A percentile compares a stretch with the other conserved stretches of the same genome.
Conservation (phyloP, 2,797 vertebrate species). For the Coracias cyanogaster region DNA sequence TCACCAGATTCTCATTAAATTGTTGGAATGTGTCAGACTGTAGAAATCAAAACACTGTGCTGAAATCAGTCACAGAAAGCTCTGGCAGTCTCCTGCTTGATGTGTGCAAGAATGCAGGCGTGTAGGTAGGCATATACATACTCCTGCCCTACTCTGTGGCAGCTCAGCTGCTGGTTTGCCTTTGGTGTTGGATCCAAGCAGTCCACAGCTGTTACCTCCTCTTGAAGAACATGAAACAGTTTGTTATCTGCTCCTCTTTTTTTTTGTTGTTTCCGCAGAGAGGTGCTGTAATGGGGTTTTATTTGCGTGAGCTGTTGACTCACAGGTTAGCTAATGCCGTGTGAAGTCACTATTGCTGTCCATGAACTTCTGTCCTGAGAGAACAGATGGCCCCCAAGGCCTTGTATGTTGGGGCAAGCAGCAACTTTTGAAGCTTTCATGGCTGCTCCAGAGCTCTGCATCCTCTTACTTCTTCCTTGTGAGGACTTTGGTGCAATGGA, state of each 20-base stretch:
- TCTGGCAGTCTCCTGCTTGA: neutral
- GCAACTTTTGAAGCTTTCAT: neutral
- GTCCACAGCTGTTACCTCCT: neutral
- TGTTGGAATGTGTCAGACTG: conserved; percentile 49
- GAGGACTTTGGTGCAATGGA: neutral
- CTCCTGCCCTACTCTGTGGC: neutral
- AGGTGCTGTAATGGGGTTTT: neutral
- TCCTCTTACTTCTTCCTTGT: neutral
- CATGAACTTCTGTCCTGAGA: neutral
- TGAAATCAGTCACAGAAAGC: conserved; percentile 6
- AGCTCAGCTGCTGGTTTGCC: neutral
- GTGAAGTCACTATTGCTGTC: neutral
- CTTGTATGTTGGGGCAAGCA: accelerated
- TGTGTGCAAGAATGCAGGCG: neutral
- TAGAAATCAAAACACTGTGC: conserved; percentile 40
- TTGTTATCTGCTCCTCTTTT: neutral
- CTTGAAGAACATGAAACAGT: neutral
- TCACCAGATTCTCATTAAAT: conserved; percentile 53
- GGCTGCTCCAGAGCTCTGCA: neutral
- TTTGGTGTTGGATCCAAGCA: neutral
- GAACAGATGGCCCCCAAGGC: neutral
- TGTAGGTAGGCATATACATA: neutral
- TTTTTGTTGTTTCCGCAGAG: neutral
- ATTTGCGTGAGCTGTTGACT: neutral
- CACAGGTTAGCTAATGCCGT: neutral